These are phyloP conservation scores for Myotis myotis DNA, from an alignment of 2,797 vertebrate genomes.

Conservation along the genomic window DNA sequence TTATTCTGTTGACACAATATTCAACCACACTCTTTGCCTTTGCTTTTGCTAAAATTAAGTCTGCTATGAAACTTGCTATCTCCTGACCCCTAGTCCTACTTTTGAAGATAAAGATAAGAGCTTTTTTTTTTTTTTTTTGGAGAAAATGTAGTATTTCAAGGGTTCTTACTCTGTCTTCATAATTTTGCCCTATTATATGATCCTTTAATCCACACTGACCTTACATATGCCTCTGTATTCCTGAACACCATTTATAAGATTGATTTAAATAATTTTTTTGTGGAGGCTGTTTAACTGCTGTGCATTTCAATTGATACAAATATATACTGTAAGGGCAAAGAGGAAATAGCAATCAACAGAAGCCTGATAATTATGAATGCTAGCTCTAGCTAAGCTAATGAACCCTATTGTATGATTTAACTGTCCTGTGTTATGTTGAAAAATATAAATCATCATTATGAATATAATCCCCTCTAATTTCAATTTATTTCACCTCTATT, in stretches of 20 bases:
- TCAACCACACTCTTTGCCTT: not conserved
- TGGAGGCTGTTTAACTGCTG: not conserved
- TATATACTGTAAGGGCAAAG: not conserved
- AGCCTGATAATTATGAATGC: not conserved
- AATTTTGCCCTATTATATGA: not conserved
- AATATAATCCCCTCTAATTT: not conserved
- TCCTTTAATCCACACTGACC: fast-evolving
- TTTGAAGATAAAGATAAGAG: not conserved
- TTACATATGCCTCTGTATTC: not conserved
- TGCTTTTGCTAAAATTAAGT: not conserved
- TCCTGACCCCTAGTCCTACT: not conserved
- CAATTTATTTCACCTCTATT: not conserved
- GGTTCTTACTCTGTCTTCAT: not conserved
- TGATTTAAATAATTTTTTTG: not conserved
- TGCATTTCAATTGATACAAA: not conserved
- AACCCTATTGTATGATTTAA: not conserved
- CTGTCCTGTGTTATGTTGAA: not conserved
- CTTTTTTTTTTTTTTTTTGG: not conserved
- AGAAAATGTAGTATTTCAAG: not conserved
- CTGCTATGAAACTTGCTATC: not conserved
- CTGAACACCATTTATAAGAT: not conserved
- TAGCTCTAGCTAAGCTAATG: not conserved
- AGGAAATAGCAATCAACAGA: not conserved
- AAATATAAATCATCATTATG: not conserved
- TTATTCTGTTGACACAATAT: not conserved